phyloP scores from a whole-genome alignment of 2,797 vertebrate species.

The Hippocampus kuda region DNA sequence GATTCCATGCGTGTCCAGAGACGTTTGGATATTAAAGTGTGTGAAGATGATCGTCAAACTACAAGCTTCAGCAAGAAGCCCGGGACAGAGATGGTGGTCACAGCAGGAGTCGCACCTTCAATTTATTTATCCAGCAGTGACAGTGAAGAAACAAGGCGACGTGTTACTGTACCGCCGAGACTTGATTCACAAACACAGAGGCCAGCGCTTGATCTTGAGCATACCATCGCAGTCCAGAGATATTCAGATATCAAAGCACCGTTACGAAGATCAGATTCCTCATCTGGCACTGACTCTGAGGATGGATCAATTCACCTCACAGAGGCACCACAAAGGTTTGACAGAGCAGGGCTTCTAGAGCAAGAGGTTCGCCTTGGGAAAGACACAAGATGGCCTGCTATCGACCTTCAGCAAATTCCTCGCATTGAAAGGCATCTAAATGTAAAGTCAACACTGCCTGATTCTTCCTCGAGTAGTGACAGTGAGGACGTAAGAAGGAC shows the following conservation, averaged over 20 bases:
- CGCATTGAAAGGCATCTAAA: constrained; percentile 4
- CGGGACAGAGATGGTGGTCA: background rate
- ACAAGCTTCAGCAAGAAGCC: background rate
- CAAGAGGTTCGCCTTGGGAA: background rate
- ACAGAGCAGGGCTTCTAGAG: rapidly evolving
- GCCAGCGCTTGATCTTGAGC: constrained; percentile 6
- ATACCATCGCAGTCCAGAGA: background rate
- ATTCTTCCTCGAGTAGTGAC: constrained; percentile 19
- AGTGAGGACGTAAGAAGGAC: constrained; percentile 12
- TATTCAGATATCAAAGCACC: constrained; percentile 16
- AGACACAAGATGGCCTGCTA: background rate
- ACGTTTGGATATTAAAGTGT: background rate
- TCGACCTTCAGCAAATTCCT: background rate
- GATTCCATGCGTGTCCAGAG: background rate
- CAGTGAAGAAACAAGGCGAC: constrained; percentile 5
- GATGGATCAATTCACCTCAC: background rate
- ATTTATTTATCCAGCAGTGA: constrained; percentile 22
- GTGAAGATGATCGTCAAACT: background rate
- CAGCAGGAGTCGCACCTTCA: background rate
- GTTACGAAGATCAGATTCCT: constrained; percentile 9
- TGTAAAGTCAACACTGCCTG: background rate
- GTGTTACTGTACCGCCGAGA: background rate
- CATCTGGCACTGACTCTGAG: constrained; percentile 14
- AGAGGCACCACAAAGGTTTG: background rate
- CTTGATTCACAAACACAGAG: background rate